Base-by-base conservation (phyloP, 2,113 vertebrate genomes). In the Malurus elegans region DNA sequence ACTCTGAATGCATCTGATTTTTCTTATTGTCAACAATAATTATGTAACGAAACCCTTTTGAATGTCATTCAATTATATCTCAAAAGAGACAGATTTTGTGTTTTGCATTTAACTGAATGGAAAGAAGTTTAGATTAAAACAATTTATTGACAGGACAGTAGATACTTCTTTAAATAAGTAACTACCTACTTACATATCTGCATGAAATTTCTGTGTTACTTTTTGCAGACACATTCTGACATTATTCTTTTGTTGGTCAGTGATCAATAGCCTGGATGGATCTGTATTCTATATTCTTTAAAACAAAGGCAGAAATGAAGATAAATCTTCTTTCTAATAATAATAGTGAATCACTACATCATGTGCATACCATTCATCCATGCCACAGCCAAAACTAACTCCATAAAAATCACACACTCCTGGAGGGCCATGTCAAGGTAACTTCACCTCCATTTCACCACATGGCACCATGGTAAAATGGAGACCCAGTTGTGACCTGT, bases 381-480 rank as follows among this genome's bases (percentile, higher is more conserved):
- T 4, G 12, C 15, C 54, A 65, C 23, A 53, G 19, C 10, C 34
- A 62, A 75, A 88, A 72, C 2, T 23, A 51, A 32, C 34, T 61
- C 53, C 5, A 36, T 16, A 65, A 51, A 80, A 79, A 76, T 15
- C 4, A 42, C 15, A n/a, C 8, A 8, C 16, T 42, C 15, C 19
- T 26, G 20, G 16, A 82, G 10, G 40, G 12, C 10, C 6, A 6
- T 3, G 20, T 15, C 51, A 48, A 45, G 60, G 28, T 21, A 58
- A 67, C 12, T 58, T 56, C n/a, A 65, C 24, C 47, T 45, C 34
- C 44, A 4, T 15, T 12, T 9, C 56, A 67, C 14, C 32, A 57
- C 42, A 28, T 8, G 24, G 47, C 18, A 58, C 5, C 29, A 42
- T 1, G 2, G 32, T 6, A 64, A 36, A 8, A 66, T 0, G 14